Conservation (phyloP, 1,140 invertebrate species). For the Brachionus calyciflorus region DNA sequence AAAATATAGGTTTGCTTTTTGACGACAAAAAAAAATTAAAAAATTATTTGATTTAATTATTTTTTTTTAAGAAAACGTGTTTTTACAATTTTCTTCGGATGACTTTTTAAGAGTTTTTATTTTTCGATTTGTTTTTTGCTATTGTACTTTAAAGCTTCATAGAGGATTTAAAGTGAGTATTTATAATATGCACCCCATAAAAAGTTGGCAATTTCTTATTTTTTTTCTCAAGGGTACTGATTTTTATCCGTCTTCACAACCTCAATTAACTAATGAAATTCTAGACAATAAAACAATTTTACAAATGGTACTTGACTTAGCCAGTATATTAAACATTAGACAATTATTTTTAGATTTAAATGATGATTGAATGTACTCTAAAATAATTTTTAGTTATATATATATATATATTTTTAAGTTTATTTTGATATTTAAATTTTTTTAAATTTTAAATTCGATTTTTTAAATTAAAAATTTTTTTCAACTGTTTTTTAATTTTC, state of each 20-base stretch:
- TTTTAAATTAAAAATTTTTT: neutral
- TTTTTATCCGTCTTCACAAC: slow-evolving; percentile 37
- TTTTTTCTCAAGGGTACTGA: neutral
- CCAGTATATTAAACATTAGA: slow-evolving; percentile 8
- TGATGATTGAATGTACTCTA: neutral
- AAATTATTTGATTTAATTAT: no score
- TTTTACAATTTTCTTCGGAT: slow-evolving; percentile 84
- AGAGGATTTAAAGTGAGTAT: slow-evolving; percentile 67
- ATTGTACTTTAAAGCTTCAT: slow-evolving; percentile 79
- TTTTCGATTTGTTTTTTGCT: slow-evolving; percentile 86
- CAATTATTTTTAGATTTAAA: slow-evolving; percentile 38
- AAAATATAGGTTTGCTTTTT: slow-evolving; percentile 13
- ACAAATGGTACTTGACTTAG: slow-evolving; percentile 22
- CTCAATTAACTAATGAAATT: slow-evolving; percentile 31
- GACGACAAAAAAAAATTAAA: neutral
- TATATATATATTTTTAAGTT: no score
- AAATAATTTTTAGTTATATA: neutral
- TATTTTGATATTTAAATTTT: no score
- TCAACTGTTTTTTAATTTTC: no score
- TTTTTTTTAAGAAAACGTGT: slow-evolving; percentile 54
- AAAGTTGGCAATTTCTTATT: slow-evolving; percentile 55
- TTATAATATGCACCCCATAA: neutral
- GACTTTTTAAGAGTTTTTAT: slow-evolving; percentile 84
- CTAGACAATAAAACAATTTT: slow-evolving; percentile 10
- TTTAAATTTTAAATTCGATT: no score